Percentiles rank a stretch among this genome's conserved stretches.
phyloP scores from a whole-genome alignment of 2,888 invertebrate genomes.

The Calameuta pallipes region DNA sequence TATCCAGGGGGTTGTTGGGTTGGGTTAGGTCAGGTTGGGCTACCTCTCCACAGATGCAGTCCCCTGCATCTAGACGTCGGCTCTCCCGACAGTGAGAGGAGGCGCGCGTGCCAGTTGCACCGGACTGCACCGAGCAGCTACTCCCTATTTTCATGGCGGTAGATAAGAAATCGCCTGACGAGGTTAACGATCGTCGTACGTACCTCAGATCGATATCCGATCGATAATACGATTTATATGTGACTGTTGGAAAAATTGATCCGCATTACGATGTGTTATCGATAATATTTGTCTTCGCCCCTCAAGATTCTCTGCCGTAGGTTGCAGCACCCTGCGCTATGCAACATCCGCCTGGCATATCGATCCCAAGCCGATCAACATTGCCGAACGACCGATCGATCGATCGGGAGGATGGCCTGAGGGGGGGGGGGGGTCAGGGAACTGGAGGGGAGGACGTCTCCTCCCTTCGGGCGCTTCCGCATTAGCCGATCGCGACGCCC shows the following conservation, averaged over 20 bases:
- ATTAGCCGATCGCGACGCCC: neutral
- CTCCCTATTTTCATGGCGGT: neutral
- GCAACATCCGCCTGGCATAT: neutral
- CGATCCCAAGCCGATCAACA: neutral
- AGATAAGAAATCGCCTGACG: neutral
- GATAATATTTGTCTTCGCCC: neutral
- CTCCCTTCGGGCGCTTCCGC: neutral
- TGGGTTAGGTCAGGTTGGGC: neutral
- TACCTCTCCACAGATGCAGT: neutral
- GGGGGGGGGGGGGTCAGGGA: neutral
- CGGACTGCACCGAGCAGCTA: neutral
- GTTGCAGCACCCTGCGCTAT: neutral
- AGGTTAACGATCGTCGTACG: neutral
- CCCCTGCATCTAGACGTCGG: neutral
- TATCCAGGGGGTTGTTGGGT: neutral
- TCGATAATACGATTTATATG: too few species aligned
- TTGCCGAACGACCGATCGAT: neutral
- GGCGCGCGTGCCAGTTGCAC: constrained; percentile 42
- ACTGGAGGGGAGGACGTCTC: neutral
- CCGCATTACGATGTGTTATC: neutral
- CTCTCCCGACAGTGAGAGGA: constrained; percentile 52
- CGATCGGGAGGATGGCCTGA: neutral
- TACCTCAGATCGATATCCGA: neutral
- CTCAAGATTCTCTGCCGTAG: neutral
- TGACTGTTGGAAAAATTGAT: neutral